Evolutionary conservation across 2,888 invertebrate genomes (phyloP), one percentile per base, ranked within the genome.

Genomic region (Hirtodrosophila duncani): DNA sequence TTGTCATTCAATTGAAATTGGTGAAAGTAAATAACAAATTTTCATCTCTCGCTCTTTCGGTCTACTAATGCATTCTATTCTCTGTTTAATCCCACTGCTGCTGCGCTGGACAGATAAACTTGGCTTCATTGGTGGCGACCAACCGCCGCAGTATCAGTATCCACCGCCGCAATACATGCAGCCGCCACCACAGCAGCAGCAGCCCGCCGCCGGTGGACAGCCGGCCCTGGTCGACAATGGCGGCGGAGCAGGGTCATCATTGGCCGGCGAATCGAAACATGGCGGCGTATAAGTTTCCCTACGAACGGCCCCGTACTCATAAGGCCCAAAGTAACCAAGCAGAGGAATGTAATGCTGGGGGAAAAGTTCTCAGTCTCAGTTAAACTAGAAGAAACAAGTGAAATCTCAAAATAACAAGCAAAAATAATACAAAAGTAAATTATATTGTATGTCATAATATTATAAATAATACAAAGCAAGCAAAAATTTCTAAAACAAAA

Each of bases 201-300:
- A 89, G 70, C 89, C 89, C 8, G 88, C 89, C 63, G 88, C 89
- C 41, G 89, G 88, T 79, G 89, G 89, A 44, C 81, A 81, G 34
- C 81, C 84, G 43, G 68, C 84, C 45, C 75, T 84, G 72, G 81
- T 75, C 52, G 83, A 69, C 30, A 78, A 77, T 24, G 80, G 70
- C 36, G 62, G 48, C 30, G 59, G 49, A n/a, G 45, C 50, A 33
- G 74, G 50, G 30, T 48, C 41, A 11, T 71, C 55, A 20, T 24
- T 29, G 3, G 43, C 38, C 17, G 48, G 33, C 9, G 21, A 62
- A 6, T 18, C 55, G 33, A 56, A 56, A n/a, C 64, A 78, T 20
- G 72, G 60, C 49, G 83, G 71, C 34, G 81, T 61, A 75, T 83
- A 83, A 79, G 59, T 55, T 66, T 65, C n/a, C n/a, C 44, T 58